These are phyloP conservation scores for Rhinella marina DNA, from an alignment of 2,797 vertebrate species.

Conservation along the genomic window DNA sequence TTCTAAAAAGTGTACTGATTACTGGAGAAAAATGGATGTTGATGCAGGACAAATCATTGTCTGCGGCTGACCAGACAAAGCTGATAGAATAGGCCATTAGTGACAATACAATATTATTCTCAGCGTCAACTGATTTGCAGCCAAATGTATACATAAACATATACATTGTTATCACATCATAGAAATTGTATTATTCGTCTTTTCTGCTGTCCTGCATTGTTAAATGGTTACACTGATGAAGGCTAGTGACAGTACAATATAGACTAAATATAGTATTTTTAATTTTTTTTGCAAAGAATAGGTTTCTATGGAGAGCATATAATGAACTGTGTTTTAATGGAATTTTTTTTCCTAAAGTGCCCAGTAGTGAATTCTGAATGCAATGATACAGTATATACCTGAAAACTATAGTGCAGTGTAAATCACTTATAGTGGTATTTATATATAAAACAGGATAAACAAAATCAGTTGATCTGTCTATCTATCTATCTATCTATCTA, in stretches of 20 bases:
- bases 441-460: too few relatives aligned
- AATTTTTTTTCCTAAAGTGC: too few relatives aligned
- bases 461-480: too few relatives aligned
- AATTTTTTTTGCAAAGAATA: too few relatives aligned
- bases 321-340: too few relatives aligned
- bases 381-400: too few relatives aligned
- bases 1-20: conserved; percentile 15
- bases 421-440: too few relatives aligned
- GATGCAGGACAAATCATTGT: conserved; percentile 12
- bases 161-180: neutral
- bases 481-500: too few relatives aligned
- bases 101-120: neutral
- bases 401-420: too few relatives aligned
- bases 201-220: neutral
- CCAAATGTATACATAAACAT: conserved; percentile 1
- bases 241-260: neutral
- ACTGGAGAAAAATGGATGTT: conserved; percentile 23
- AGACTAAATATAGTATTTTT: neutral
- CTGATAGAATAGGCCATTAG: neutral
- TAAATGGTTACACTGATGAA: neutral
- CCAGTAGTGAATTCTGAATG: too few relatives aligned
- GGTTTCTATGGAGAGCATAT: too few relatives aligned
- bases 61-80: conserved; percentile 5
- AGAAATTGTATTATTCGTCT: neutral
- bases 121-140: neutral